Conservation (phyloP, 1,140 invertebrate genomes). For the Panonychus citri region DNA sequence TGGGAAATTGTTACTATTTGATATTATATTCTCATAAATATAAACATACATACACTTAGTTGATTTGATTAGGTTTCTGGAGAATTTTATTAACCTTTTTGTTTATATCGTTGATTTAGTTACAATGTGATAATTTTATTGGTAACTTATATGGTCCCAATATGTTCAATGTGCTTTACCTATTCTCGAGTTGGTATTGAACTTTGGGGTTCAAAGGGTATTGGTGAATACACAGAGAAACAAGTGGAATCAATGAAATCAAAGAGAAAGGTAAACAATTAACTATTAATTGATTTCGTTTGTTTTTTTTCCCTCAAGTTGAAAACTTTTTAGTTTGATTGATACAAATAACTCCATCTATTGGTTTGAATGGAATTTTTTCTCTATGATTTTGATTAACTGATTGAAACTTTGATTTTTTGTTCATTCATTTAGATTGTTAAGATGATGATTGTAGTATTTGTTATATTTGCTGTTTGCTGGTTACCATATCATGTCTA, state of each 20-base stretch:
- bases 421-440: conserved; percentile 38
- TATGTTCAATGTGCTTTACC: conserved; percentile 60
- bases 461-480: conserved; percentile 58
- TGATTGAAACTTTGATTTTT: no score
- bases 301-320: background rate
- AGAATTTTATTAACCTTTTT: background rate
- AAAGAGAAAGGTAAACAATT: conserved; percentile 5
- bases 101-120: conserved; percentile 28
- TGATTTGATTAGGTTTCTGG: no score
- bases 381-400: no score
- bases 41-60: no score
- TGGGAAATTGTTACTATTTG: no score
- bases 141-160: conserved; percentile 71
- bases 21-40: no score
- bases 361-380: no score
- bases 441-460: conserved; percentile 57
- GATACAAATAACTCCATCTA: no score
- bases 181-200: conserved; percentile 56
- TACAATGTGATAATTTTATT: conserved; percentile 65
- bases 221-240: conserved; percentile 37
- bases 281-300: conserved; percentile 32
- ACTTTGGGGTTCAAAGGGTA: conserved; percentile 69
- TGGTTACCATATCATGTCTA: conserved; percentile 70
- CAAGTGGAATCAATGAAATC: conserved; percentile 4
- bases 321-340: no score